These are phyloP conservation scores for Brenthis hecate DNA, from an alignment of 2,888 invertebrate species.

Conservation along the genomic window DNA sequence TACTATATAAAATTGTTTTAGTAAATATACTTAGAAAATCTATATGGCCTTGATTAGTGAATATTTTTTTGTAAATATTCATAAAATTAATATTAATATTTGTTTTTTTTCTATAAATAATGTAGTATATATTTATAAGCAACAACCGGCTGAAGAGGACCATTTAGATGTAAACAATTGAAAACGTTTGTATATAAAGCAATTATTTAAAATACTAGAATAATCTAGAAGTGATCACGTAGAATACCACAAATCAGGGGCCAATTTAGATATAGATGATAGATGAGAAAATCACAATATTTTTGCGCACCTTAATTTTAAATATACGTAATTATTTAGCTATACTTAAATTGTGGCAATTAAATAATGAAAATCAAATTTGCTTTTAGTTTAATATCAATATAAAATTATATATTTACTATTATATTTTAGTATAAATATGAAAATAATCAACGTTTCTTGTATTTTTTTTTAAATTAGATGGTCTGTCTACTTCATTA, in stretches of 20 bases:
- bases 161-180: constrained; percentile 24
- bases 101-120: background rate
- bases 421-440: too few relatives aligned
- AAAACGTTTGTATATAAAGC: constrained; percentile 12
- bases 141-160: constrained; percentile 35
- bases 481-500: too few relatives aligned
- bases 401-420: too few relatives aligned
- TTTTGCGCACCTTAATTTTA: constrained; percentile 1
- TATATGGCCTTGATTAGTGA: too few relatives aligned
- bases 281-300: constrained; percentile 21
- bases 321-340: background rate
- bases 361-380: too few relatives aligned
- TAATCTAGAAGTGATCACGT: constrained; percentile 33
- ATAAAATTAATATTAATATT: background rate
- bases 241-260: constrained; percentile 61
- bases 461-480: too few relatives aligned
- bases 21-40: too few relatives aligned
- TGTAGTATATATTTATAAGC: constrained; percentile 3
- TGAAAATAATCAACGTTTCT: too few relatives aligned
- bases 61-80: background rate
- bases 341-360: background rate
- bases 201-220: constrained; percentile 10
- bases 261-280: constrained; percentile 61
- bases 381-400: too few relatives aligned
- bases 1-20: too few relatives aligned